Evolutionary conservation across 2,113 vertebrate genomes (phyloP).

Genomic region (Tyrannus savana): DNA sequence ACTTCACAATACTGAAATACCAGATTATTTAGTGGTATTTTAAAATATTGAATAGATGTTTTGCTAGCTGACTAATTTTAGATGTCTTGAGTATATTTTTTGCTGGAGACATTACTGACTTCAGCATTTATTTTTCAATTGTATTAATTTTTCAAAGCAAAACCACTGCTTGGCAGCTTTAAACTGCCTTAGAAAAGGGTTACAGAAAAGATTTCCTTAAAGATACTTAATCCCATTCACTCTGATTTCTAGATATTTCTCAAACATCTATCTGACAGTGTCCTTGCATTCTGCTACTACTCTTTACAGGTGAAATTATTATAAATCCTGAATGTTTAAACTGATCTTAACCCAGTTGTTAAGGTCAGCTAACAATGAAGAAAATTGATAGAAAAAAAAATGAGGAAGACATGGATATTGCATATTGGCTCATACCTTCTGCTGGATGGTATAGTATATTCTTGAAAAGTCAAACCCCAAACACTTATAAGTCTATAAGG

Average conservation of each 20-base stretch:
- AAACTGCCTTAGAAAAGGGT: neutral
- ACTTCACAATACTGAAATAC: neutral
- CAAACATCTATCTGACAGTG: rapidly evolving
- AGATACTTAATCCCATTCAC: neutral
- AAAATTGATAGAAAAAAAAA: neutral
- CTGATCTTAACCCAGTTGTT: neutral
- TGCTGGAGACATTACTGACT: neutral
- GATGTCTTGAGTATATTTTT: neutral
- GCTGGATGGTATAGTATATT: neutral
- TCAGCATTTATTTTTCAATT: neutral
- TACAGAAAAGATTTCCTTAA: neutral
- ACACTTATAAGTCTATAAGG: neutral
- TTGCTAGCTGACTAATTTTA: neutral
- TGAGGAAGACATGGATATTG: neutral
- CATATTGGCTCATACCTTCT: neutral
- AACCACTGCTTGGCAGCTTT: neutral
- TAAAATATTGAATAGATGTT: neutral
- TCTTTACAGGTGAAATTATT: neutral
- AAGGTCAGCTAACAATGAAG: neutral
- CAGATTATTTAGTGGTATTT: neutral
- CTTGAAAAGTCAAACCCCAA: neutral
- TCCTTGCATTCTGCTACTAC: neutral
- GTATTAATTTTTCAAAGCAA: neutral
- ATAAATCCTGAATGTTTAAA: neutral
- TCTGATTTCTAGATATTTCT: neutral